phyloP scores from a whole-genome alignment of 2,888 invertebrate genomes.

The Gasteruption jaculator region DNA sequence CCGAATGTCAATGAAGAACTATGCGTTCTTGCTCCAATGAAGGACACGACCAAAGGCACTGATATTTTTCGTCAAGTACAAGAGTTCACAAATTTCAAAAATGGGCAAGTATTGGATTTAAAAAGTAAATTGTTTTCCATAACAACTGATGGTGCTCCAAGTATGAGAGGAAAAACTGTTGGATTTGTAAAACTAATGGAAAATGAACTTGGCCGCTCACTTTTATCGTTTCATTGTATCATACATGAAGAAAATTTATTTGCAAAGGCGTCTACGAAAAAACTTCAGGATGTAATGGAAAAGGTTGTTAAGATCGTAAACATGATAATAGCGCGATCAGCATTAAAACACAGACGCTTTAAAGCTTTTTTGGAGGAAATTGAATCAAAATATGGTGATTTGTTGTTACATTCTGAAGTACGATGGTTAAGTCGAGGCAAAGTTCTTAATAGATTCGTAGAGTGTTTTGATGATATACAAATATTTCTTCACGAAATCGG shows the following conservation, averaged over 20 bases:
- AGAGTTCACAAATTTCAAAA: conserved; percentile 12
- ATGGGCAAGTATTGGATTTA: conserved; percentile 13
- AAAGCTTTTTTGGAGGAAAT: too few species aligned
- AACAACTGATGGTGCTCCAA: conserved; percentile 13
- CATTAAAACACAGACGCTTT: conserved; percentile 6
- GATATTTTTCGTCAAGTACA: conserved; percentile 11
- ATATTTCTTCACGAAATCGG: too few species aligned
- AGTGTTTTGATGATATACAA: too few species aligned
- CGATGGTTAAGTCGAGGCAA: too few species aligned
- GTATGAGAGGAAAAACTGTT: conserved; percentile 14
- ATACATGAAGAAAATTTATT: conserved; percentile 14
- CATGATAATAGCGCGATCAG: conserved; percentile 11
- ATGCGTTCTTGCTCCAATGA: too few species aligned
- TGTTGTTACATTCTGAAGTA: too few species aligned
- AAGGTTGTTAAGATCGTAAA: conserved; percentile 12
- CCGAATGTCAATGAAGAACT: too few species aligned
- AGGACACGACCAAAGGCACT: too few species aligned
- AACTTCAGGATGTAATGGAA: conserved; percentile 10
- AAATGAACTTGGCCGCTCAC: conserved; percentile 13
- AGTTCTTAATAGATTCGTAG: too few species aligned
- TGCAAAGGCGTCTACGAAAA: conserved; percentile 11
- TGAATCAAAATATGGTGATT: too few species aligned
- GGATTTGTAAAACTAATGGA: conserved; percentile 11
- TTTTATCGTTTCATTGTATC: conserved; percentile 11
- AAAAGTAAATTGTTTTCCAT: conserved; percentile 13